Base-by-base conservation (phyloP, 2,797 vertebrate genomes). In the Melanogrammus aeglefinus region DNA sequence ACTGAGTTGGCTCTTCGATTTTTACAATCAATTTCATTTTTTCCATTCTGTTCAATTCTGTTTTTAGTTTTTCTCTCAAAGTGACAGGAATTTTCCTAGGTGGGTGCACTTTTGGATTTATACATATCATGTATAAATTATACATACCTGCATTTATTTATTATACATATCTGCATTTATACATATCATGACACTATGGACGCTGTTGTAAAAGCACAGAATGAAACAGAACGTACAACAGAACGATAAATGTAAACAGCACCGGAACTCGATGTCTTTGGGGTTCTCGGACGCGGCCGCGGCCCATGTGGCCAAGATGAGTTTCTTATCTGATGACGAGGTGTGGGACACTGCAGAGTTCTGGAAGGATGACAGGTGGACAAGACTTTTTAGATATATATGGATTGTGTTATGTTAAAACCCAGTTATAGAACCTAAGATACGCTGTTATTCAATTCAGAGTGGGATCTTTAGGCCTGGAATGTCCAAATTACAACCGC, bases 221-320 rank as follows among this genome's bases (percentile, higher is more conserved):
- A 74, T 75, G 41, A 6, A 75, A 75, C 2, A 44, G 36, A 47
- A 29, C 7, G 14, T 47, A 51, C 29, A 47, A 16, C 24, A 33
- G 29, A 75, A 14, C 4, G 75, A 70, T 6, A 73, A 38, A 29
- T 36, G 41, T 78, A 0, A 73, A 14, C 0, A 27, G 84, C 89
- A 95, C 94, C 85, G 87, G 86, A 95, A 94, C 21, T 90, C 77
- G 77, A 94, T 78, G 12, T 71, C 3, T 27, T 85, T 78, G 0
- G 80, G 27, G 4, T 33, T 2, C 73, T 18, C 75, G 18, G 84
- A 36, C n/a, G 66, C 3, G 0, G 88, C 87, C 1, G 90, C 80
- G 3, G 31, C 91, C 94, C 94, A 95, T 4, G 44, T 85, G 18
- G 85, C 88, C 8, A 87, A 36, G 33, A 94, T 27, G 4, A 9